These are phyloP conservation scores for Pteromalus puparum DNA, from an alignment of 1,140 invertebrate species.

Conservation along the genomic window DNA sequence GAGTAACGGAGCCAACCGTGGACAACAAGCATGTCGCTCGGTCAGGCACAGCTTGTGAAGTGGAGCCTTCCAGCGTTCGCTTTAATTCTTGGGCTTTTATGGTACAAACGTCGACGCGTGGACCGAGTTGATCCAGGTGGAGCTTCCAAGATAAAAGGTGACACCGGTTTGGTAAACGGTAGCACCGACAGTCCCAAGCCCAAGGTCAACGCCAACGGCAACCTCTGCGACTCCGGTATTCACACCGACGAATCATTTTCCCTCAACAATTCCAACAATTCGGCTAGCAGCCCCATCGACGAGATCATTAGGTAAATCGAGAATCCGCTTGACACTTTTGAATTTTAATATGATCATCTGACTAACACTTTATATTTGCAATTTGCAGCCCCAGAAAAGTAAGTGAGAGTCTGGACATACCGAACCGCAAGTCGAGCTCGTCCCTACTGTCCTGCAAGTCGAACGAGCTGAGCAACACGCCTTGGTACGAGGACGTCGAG, in stretches of 20 bases:
- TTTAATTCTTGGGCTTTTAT: conserved; percentile 71
- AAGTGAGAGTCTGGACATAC: conserved; percentile 66
- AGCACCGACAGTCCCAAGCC: neutral
- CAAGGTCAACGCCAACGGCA: conserved; percentile 7
- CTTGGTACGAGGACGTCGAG: conserved; percentile 63
- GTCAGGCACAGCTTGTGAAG: conserved; percentile 66
- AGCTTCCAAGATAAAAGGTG: conserved; percentile 51
- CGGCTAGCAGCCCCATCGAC: conserved; percentile 19
- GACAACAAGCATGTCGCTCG: conserved; percentile 67
- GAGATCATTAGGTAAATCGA: conserved; percentile 38
- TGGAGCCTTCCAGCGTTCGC: conserved; percentile 73
- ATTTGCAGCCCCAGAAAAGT: conserved; percentile 57
- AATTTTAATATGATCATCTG: neutral
- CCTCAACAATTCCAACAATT: conserved; percentile 47
- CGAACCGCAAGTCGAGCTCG: conserved; percentile 54
- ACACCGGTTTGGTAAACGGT: conserved; percentile 25
- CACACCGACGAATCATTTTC: conserved; percentile 59
- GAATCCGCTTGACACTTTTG: too few species aligned
- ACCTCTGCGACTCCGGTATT: conserved; percentile 60
- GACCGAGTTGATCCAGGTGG: conserved; percentile 75
- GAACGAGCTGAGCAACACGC: conserved; percentile 44
- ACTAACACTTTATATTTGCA: neutral
- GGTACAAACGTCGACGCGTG: conserved; percentile 73
- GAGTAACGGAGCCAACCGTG: conserved; percentile 63
- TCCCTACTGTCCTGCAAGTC: conserved; percentile 58